phyloP scores from a whole-genome alignment of 1,140 invertebrate species.

The Trachymyrmex cornetzi region DNA sequence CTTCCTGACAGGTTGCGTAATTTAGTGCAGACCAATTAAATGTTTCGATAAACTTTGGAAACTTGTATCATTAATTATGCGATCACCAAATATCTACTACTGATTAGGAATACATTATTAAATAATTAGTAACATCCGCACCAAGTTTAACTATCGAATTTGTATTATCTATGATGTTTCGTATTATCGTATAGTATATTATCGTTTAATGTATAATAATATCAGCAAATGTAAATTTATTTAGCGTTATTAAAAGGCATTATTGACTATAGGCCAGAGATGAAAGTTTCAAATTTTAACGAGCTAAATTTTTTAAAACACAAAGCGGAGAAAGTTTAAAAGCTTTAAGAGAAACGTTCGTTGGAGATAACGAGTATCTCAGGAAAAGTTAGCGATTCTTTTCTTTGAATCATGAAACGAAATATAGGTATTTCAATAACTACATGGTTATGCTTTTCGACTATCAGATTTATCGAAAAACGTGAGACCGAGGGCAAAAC shows the following conservation, averaged over 20 bases:
- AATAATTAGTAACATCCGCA: not conserved
- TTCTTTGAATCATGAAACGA: not conserved
- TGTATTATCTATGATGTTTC: not conserved
- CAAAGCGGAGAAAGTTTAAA: not conserved
- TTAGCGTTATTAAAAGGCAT: slow-evolving; percentile 8
- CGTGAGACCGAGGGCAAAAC: not conserved
- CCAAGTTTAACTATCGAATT: slow-evolving; percentile 22
- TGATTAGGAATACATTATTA: slow-evolving; percentile 38
- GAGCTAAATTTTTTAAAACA: not conserved
- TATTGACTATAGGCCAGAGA: not conserved
- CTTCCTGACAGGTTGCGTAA: slow-evolving; percentile 29
- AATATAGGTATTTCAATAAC: not conserved
- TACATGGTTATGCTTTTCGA: not conserved
- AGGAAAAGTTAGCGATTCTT: not conserved
- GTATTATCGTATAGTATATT: too few relatives aligned
- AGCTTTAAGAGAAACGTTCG: not conserved
- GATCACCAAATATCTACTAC: slow-evolving; percentile 7
- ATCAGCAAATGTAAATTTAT: slow-evolving; percentile 32
- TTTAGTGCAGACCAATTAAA: slow-evolving; percentile 63
- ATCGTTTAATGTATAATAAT: not conserved
- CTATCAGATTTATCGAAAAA: not conserved
- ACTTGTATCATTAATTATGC: slow-evolving; percentile 64
- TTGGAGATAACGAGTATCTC: not conserved
- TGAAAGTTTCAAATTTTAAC: slow-evolving; percentile 1
- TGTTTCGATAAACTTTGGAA: slow-evolving; percentile 61